phyloP scores from a whole-genome alignment of 1,140 invertebrate genomes.

The Muscidifurax raptorellus region DNA sequence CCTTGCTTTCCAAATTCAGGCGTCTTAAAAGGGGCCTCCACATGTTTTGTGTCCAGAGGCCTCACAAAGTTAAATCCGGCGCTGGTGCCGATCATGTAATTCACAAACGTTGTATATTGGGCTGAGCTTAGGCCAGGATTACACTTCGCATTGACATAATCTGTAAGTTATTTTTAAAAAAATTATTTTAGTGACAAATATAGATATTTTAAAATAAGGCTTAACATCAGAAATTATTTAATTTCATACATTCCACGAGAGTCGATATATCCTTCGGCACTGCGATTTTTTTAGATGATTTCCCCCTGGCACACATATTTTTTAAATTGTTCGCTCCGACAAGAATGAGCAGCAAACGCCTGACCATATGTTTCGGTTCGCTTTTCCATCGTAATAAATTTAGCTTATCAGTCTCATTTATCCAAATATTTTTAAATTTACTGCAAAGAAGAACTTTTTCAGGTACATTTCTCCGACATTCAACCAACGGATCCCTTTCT shows the following conservation, averaged over 20 bases:
- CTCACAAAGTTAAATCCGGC: no score
- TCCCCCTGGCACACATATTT: not conserved
- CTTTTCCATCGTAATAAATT: not conserved
- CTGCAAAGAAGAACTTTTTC: not conserved
- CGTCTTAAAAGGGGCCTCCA: no score
- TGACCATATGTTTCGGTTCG: not conserved
- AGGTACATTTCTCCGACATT: not conserved
- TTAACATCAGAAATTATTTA: not conserved
- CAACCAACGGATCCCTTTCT: not conserved
- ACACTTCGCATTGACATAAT: not conserved
- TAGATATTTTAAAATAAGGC: not conserved
- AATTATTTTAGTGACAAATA: not conserved
- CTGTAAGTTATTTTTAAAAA: not conserved
- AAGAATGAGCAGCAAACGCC: not conserved
- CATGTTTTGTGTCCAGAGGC: no score
- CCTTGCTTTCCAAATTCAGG: no score
- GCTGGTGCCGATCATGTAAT: not conserved
- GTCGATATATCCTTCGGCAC: not conserved
- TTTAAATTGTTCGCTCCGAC: no score
- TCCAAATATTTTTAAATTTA: not conserved
- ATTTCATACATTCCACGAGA: not conserved
- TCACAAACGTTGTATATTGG: not conserved
- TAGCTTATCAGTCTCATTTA: not conserved
- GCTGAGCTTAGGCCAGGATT: not conserved
- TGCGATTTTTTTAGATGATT: not conserved